Evolutionary conservation across 2,888 invertebrate species (phyloP).

Genomic region (Galerucella nymphaeae): DNA sequence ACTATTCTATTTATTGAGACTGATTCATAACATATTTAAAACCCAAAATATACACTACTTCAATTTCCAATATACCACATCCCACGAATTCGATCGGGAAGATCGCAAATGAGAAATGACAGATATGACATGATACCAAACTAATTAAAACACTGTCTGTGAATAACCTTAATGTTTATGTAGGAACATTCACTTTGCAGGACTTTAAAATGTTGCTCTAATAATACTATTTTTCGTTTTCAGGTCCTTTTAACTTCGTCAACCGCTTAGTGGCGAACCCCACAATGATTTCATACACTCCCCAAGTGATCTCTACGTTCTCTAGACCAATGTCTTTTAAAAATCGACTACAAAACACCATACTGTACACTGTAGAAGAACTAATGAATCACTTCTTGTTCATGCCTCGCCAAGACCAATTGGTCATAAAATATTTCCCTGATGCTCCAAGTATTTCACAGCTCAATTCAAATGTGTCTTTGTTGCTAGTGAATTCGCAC

Average conservation of each 20-base stretch:
- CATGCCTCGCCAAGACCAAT: conserved; percentile 47
- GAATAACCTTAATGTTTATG: no score
- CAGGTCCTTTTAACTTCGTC: conserved; percentile 62
- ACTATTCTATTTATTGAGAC: no score
- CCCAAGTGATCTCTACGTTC: conserved; percentile 64
- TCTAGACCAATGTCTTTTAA: conserved; percentile 67
- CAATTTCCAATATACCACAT: no score
- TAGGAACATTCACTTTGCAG: no score
- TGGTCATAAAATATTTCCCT: conserved; percentile 50
- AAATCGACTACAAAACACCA: conserved; percentile 68
- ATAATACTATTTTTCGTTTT: background rate
- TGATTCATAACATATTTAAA: no score
- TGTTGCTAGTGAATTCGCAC: conserved; percentile 62
- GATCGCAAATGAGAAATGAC: no score
- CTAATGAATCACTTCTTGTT: conserved; percentile 43
- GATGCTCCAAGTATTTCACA: conserved; percentile 45
- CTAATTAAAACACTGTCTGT: no score
- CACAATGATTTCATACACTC: conserved; percentile 66
- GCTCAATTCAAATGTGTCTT: conserved; percentile 49
- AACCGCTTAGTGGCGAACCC: conserved; percentile 55
- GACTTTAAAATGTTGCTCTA: no score
- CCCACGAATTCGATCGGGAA: no score
- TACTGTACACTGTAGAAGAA: conserved; percentile 46
- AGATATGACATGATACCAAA: no score
- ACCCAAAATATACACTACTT: no score